These are phyloP conservation scores for Amblyteles armatorius DNA, from an alignment of 2,888 invertebrate species.

Conservation along the genomic window DNA sequence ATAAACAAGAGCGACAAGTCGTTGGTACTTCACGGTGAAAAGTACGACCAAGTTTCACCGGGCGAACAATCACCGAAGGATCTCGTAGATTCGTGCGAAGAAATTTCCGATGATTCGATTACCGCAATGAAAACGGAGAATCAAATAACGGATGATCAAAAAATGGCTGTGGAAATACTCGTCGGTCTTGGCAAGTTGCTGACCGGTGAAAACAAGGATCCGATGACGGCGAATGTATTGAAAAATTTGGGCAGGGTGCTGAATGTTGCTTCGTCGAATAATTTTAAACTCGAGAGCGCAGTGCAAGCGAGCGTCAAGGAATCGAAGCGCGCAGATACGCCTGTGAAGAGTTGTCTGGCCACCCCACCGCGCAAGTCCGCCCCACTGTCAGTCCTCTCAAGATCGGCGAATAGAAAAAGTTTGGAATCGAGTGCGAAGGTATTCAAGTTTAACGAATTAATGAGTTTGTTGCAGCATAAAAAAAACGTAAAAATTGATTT, in stretches of 20 bases:
- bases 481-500: not conserved
- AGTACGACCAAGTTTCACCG: conserved; percentile 40
- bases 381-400: conserved; percentile 41
- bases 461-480: not conserved
- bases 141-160: conserved; percentile 68
- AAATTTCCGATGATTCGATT: conserved; percentile 49
- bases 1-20: conserved; percentile 71
- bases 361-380: conserved; percentile 55
- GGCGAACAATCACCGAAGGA: conserved; percentile 9
- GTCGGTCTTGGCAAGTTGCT: conserved; percentile 75
- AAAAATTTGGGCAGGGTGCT: conserved; percentile 75
- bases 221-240: conserved; percentile 71
- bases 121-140: conserved; percentile 42
- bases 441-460: conserved; percentile 1
- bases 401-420: conserved; percentile 57
- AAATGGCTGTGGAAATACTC: conserved; percentile 73
- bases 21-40: conserved; percentile 59
- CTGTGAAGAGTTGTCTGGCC: conserved; percentile 47
- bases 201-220: conserved; percentile 71
- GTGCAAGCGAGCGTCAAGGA: conserved; percentile 17
- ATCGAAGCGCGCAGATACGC: conserved; percentile 27
- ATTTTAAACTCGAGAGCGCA: conserved; percentile 50
- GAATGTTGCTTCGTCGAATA: conserved; percentile 69
- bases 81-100: conserved; percentile 36
- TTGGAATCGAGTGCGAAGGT: conserved; percentile 61